These are phyloP conservation scores for Chroicocephalus ridibundus DNA, from an alignment of 2,113 vertebrate genomes.

Conservation along the genomic window DNA sequence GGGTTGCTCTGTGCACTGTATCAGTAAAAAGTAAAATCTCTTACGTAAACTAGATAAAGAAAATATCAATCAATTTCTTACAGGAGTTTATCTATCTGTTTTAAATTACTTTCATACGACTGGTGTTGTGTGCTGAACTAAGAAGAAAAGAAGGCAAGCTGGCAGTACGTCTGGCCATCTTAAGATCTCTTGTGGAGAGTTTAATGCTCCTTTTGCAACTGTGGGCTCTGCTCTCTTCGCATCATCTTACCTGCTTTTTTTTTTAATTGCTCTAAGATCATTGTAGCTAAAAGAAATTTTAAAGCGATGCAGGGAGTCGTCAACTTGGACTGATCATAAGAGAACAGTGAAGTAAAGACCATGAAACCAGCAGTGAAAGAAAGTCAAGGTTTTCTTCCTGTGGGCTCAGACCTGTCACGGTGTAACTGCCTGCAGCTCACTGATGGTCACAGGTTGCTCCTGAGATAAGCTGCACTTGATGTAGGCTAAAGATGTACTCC, in stretches of 20 bases:
- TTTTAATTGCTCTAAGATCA: neutral
- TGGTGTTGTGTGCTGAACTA: slow-evolving; percentile 39
- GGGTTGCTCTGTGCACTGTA: neutral
- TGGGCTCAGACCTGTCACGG: neutral
- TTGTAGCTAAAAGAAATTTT: neutral
- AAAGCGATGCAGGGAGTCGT: neutral
- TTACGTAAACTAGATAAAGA: neutral
- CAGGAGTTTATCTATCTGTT: neutral
- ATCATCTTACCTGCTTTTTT: neutral
- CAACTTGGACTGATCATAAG: neutral
- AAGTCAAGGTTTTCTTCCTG: neutral
- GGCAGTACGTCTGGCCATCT: neutral
- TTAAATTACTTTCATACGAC: slow-evolving; percentile 60
- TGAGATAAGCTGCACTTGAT: neutral
- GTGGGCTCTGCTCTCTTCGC: neutral
- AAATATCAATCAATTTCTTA: slow-evolving; percentile 2
- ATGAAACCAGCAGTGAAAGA: neutral
- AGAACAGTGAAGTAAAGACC: neutral
- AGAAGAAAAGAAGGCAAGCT: slow-evolving; percentile 53
- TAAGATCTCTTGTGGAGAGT: neutral
- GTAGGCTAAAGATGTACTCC: neutral
- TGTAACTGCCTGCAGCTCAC: neutral
- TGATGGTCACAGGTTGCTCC: slow-evolving; percentile 26
- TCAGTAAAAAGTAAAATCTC: neutral
- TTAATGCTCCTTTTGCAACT: slow-evolving; percentile 27